Evolutionary conservation across 1,140 invertebrate genomes (phyloP).

Genomic region (Ooceraea biroi): DNA sequence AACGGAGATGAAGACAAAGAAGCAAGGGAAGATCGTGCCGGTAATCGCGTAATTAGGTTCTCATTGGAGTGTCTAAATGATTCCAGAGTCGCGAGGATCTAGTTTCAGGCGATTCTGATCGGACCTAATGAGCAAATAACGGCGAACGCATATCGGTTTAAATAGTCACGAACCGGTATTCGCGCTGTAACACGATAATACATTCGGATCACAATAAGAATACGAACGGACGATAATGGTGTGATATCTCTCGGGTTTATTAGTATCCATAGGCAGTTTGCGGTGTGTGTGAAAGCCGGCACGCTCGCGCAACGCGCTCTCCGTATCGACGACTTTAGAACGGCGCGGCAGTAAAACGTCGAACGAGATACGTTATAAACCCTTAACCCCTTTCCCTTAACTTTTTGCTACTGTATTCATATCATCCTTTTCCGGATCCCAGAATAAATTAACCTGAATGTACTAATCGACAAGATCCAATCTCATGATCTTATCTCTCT

Average conservation of each 20-base stretch:
- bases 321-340: constrained; percentile 21
- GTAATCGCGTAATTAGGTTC: constrained; percentile 48
- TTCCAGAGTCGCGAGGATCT: constrained; percentile 17
- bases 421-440: background rate
- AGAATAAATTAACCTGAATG: background rate
- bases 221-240: constrained; percentile 50
- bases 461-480: background rate
- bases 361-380: constrained; percentile 37
- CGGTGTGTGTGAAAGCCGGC: background rate
- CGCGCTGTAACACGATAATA: constrained; percentile 55
- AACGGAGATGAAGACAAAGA: background rate
- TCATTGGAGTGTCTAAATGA: constrained; percentile 39
- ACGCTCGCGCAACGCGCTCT: background rate
- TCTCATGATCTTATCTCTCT: too few species aligned
- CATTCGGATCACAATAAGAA: constrained; percentile 54
- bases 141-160: constrained; percentile 45
- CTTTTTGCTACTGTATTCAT: background rate
- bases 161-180: constrained; percentile 46
- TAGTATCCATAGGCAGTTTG: constrained; percentile 41
- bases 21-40: background rate
- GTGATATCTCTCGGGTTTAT: constrained; percentile 50
- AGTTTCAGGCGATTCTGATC: constrained; percentile 45
- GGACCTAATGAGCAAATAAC: constrained; percentile 50
- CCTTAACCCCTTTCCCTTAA: background rate
- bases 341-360: constrained; percentile 25